These are phyloP conservation scores for Pheucticus melanocephalus DNA, from an alignment of 2,113 vertebrate genomes.

Conservation along the genomic window DNA sequence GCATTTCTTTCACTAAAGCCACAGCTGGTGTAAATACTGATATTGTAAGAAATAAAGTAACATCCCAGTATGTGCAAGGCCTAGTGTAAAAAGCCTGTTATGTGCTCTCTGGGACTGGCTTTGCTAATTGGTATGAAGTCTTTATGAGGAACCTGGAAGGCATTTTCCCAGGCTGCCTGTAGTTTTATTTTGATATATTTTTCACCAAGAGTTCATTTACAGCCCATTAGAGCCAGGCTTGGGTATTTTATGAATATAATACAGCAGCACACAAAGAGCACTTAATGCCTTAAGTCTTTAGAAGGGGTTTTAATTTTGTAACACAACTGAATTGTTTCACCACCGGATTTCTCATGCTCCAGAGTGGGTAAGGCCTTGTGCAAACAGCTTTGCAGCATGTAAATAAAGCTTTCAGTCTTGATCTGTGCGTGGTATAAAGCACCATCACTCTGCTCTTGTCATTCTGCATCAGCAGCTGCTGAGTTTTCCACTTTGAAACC, in stretches of 20 bases:
- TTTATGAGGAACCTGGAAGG: neutral
- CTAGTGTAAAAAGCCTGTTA: neutral
- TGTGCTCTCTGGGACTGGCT: neutral
- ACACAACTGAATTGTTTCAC: neutral
- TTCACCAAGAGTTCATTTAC: neutral
- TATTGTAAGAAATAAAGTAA: neutral
- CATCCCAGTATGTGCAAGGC: neutral
- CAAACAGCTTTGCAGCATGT: neutral
- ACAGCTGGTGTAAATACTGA: neutral
- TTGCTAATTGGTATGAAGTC: neutral
- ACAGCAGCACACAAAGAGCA: neutral
- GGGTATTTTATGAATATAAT: neutral
- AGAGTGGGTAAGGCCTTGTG: neutral
- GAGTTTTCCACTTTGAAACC: neutral
- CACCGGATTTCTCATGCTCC: neutral
- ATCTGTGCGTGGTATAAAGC: neutral
- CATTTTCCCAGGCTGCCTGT: neutral
- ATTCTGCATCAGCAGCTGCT: neutral
- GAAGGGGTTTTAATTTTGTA: neutral
- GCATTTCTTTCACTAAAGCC: neutral
- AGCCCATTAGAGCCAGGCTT: neutral
- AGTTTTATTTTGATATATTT: neutral
- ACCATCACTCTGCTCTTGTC: neutral
- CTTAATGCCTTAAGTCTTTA: neutral
- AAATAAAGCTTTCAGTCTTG: conserved; percentile 3